Evolutionary conservation across 2,797 vertebrate genomes (phyloP).

Genomic region (Ambastaia sidthimunki): DNA sequence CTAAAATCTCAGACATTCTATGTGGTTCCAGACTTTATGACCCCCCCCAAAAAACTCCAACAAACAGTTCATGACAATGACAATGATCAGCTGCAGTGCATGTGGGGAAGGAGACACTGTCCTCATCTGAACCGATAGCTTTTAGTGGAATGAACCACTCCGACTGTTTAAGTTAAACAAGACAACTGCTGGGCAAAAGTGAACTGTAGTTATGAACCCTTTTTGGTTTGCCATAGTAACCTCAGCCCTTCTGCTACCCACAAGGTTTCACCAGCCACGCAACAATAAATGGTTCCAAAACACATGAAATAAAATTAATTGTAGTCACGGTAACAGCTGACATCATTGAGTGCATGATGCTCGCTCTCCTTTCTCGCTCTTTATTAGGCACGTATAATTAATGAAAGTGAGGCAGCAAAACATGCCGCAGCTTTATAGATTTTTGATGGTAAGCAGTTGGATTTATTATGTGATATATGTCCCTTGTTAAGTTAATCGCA

Average conservation of each 20-base stretch:
- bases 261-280: not conserved
- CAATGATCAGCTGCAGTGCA: not conserved
- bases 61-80: too few species aligned
- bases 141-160: not conserved
- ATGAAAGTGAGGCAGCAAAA: conserved; percentile 71
- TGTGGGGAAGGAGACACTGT: not conserved
- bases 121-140: not conserved
- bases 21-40: too few species aligned
- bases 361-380: conserved; percentile 35
- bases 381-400: conserved; percentile 76
- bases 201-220: conserved; percentile 4
- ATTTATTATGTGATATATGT: conserved; percentile 84
- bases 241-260: conserved; percentile 4
- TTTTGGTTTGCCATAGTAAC: not conserved
- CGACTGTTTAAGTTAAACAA: conserved; percentile 13
- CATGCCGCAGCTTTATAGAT: conserved; percentile 81
- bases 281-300: conserved; percentile 13
- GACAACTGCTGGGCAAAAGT: not conserved
- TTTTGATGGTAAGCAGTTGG: conserved; percentile 80
- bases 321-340: conserved; percentile 36
- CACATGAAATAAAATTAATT: conserved; percentile 3
- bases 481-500: conserved; percentile 79
- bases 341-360: conserved; percentile 48
- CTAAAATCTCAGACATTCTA: too few species aligned
- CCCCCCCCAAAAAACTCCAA: too few species aligned